Conservation (phyloP, 64 coral and sea anemone genomes). For the Porites australiensis region DNA sequence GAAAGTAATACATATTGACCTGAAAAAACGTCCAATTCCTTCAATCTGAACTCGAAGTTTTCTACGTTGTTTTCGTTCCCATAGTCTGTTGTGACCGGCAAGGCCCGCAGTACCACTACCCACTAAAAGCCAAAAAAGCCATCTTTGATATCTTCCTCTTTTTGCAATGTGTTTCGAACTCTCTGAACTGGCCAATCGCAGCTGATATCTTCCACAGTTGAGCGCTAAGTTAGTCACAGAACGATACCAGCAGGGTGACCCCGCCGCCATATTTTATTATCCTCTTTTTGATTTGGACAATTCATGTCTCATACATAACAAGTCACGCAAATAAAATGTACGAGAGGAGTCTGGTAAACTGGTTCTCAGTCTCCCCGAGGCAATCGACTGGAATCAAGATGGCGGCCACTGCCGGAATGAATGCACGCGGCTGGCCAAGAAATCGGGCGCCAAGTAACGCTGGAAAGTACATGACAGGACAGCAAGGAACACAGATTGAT, state of each 20-base stretch:
- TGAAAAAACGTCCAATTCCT: constrained; percentile 94
- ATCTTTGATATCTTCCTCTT: neutral
- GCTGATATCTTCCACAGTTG: neutral
- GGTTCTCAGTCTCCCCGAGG: too few relatives aligned
- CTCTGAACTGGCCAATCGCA: neutral
- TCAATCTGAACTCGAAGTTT: constrained; percentile 79
- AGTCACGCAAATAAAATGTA: neutral
- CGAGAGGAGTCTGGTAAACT: neutral
- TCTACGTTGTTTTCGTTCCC: constrained; percentile 77
- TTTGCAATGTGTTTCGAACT: neutral
- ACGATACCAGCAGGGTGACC: neutral
- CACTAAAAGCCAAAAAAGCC: constrained; percentile 12
- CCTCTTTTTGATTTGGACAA: neutral
- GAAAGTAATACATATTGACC: constrained; percentile 27
- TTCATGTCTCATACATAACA: neutral
- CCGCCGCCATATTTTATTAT: neutral
- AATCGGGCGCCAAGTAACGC: constrained; percentile 87
- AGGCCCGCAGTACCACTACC: neutral
- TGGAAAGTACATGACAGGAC: constrained; percentile 75
- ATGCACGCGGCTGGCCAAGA: constrained; percentile 93
- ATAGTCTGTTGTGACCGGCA: constrained; percentile 33
- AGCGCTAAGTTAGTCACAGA: neutral
- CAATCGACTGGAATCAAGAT: constrained; percentile 54
- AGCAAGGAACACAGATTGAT: constrained; percentile 68
- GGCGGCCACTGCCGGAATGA: constrained; percentile 65